phyloP scores from a whole-genome alignment of 2,888 invertebrate genomes.

The Tenthredo distinguenda region DNA sequence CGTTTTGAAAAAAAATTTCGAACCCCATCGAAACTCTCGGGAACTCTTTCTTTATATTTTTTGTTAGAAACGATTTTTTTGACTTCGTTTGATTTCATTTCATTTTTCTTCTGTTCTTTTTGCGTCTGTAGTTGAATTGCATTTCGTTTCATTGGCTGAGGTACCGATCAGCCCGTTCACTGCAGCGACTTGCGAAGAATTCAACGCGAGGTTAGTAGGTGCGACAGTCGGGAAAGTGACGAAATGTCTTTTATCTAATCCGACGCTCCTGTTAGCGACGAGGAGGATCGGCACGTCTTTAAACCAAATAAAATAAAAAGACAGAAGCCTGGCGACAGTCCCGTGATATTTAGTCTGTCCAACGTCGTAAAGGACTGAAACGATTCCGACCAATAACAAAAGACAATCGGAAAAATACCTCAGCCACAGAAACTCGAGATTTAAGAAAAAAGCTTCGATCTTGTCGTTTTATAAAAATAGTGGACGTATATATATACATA shows the following conservation, averaged over 20 bases:
- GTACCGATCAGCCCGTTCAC: neutral
- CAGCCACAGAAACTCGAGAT: slow-evolving; percentile 14
- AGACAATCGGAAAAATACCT: slow-evolving; percentile 20
- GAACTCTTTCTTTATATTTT: neutral
- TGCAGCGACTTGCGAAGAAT: slow-evolving; percentile 44
- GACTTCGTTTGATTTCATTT: too few relatives aligned
- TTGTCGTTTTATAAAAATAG: neutral
- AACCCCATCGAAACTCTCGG: neutral
- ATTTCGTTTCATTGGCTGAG: slow-evolving; percentile 17
- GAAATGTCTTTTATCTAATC: slow-evolving; percentile 51
- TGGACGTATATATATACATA: neutral
- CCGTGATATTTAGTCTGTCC: slow-evolving; percentile 39
- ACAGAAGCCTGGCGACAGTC: slow-evolving; percentile 45
- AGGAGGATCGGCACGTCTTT: slow-evolving; percentile 41
- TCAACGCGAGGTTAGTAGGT: slow-evolving; percentile 33
- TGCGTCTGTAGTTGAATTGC: neutral
- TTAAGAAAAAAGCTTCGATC: neutral
- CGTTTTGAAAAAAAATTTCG: neutral
- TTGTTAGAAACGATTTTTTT: neutral
- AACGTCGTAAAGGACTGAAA: slow-evolving; percentile 37
- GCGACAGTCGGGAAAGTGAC: slow-evolving; percentile 47
- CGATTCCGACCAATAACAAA: slow-evolving; percentile 37
- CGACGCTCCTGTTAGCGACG: slow-evolving; percentile 21
- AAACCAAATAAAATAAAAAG: slow-evolving; percentile 29
- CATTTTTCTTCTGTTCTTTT: neutral